Conservation (phyloP, 2,888 invertebrate genomes). For the Sepioteuthis lessoniana region DNA sequence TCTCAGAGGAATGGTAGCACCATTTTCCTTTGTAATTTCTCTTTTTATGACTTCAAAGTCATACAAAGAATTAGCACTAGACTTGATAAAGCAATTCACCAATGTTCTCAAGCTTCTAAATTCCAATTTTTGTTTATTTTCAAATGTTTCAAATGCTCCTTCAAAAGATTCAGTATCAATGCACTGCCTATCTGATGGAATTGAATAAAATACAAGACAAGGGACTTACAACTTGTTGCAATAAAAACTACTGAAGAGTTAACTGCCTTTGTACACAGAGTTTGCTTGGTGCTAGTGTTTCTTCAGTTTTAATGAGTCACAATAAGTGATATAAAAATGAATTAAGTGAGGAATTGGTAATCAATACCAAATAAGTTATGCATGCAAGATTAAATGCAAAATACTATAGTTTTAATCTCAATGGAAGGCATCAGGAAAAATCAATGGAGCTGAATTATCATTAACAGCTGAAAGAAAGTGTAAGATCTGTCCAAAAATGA, state of each 20-base stretch:
- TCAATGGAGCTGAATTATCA: too few species aligned
- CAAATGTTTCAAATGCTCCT: background rate
- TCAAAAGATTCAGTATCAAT: background rate
- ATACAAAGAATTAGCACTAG: background rate
- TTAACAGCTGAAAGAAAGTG: background rate
- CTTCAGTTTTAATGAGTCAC: background rate
- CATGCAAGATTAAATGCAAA: background rate
- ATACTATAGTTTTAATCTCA: background rate
- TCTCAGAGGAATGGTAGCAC: background rate
- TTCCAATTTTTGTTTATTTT: background rate
- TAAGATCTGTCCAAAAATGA: background rate
- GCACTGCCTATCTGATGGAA: background rate
- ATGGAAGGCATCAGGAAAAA: background rate
- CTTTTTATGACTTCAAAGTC: background rate
- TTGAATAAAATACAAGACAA: background rate
- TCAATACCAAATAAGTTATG: background rate
- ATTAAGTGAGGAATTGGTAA: background rate
- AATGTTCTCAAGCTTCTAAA: background rate
- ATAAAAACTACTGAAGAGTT: background rate
- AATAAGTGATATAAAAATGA: background rate
- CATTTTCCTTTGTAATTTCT: background rate
- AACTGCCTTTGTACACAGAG: background rate
- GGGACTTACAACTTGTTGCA: background rate
- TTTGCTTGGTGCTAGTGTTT: background rate
- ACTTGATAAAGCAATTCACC: background rate